These are phyloP conservation scores for Hypanus sabinus DNA, from an alignment of 2,113 vertebrate species.

Conservation along the genomic window DNA sequence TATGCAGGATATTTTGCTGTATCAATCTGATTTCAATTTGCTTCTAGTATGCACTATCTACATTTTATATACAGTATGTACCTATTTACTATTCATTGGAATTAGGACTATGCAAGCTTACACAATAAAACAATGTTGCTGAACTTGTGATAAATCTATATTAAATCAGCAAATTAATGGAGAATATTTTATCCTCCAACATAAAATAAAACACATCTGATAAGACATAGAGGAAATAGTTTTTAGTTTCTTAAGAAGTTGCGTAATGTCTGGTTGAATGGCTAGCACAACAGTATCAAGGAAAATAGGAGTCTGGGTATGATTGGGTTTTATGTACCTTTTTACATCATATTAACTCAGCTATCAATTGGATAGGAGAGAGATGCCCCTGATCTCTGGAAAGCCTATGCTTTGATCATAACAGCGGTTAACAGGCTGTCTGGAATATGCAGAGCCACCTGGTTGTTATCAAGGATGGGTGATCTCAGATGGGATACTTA, in stretches of 20 bases:
- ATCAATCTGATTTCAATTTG: background rate
- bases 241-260: background rate
- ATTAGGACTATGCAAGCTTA: background rate
- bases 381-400: background rate
- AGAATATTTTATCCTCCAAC: background rate
- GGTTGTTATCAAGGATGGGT: background rate
- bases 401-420: background rate
- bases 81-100: background rate
- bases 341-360: background rate
- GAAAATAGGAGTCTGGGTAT: background rate
- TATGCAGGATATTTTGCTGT: background rate
- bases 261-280: background rate
- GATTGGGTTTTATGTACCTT: background rate
- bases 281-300: background rate
- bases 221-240: background rate
- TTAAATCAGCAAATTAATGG: background rate
- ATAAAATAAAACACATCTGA: background rate
- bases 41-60: background rate
- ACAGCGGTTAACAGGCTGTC: background rate
- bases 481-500: background rate
- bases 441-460: background rate
- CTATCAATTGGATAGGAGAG: background rate
- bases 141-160: background rate
- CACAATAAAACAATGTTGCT: background rate
- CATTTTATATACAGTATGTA: background rate